Conservation (phyloP, 2,113 vertebrate species). For the Rhabdornis inornatus region DNA sequence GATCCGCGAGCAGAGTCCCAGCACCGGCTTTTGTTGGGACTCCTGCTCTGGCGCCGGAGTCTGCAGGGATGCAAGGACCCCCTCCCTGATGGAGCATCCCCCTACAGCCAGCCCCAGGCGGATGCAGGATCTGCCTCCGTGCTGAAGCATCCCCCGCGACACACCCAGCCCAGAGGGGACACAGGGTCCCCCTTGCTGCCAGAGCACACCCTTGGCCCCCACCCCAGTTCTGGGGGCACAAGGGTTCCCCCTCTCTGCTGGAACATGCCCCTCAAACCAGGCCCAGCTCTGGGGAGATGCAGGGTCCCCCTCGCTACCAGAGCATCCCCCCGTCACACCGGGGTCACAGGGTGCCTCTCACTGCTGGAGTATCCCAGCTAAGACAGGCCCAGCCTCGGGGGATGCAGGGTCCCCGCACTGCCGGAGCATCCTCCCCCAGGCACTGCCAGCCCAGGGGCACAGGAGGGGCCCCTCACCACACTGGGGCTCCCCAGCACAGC, state of each 20-base stretch:
- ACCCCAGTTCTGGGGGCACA: not conserved
- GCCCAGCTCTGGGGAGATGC: not conserved
- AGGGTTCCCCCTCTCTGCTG: not conserved
- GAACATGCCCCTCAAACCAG: not conserved
- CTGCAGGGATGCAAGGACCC: not conserved
- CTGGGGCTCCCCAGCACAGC: rapidly evolving
- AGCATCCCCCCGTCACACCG: too few relatives aligned
- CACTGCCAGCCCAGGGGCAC: not conserved
- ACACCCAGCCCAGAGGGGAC: not conserved
- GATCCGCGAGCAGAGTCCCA: rapidly evolving
- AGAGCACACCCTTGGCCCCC: not conserved
- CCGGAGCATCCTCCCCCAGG: not conserved
- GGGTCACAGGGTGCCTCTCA: not conserved
- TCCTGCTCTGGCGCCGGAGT: not conserved
- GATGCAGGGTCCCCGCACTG: too few relatives aligned
- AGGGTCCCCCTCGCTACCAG: not conserved
- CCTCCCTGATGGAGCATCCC: not conserved
- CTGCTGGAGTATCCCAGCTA: not conserved
- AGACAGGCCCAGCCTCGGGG: too few relatives aligned
- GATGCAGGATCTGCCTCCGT: not conserved
- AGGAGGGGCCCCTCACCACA: too few relatives aligned
- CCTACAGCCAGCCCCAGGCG: too few relatives aligned
- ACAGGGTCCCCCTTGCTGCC: not conserved
- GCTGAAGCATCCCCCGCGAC: not conserved
- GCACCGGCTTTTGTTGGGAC: rapidly evolving